Base-by-base conservation (phyloP, 2,113 vertebrate species). In the Nipponia nippon region DNA sequence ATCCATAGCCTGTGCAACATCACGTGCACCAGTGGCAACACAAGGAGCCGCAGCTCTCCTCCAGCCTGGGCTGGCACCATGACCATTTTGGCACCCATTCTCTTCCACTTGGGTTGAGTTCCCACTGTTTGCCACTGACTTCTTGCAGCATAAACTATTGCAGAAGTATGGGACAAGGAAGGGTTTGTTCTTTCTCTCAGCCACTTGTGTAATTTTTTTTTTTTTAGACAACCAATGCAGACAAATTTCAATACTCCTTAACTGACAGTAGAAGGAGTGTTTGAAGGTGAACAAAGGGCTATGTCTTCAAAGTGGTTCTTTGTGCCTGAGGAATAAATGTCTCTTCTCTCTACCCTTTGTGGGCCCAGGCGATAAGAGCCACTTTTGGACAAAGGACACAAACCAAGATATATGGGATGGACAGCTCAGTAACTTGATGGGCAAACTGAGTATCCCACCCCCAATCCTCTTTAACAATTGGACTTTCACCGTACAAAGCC, bases 171-270 rank as follows among this genome's bases (percentile, higher is more conserved):
- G 36, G 25, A 72, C 44, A 76, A 55, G 32, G 16, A 76, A 55
- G 32, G 16, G 15, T 16, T 79, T 75, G 3, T 63, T 92, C 77
- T 85, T 61, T 79, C 27, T 89, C 8, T 77, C 27, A 92, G 61
- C 6, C 52, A 87, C 36, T 30, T 87, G 72, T 61, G 22, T 44
- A 72, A 9, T 25, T 82, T 32, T 34, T 65, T 93, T 65, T 93
- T 38, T 83, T 87, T 44, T 13, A 23, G 76, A 21, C 42, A 88
- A 46, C 36, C 15, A 82, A 9, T 21, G n/a, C 44, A 81, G 93
- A 55, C 7, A 75, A 84, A 91, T 93, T 94, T 96, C 81, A 96
- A 71, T 96, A 52, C 72, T 94, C 52, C 59, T 96, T 91, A 87
- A 29, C 56, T 65, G 87, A 52, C 70, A 89, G 23, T 47, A 83